Conservation (phyloP, 2,888 invertebrate species). For the Ariolimax columbianus region DNA sequence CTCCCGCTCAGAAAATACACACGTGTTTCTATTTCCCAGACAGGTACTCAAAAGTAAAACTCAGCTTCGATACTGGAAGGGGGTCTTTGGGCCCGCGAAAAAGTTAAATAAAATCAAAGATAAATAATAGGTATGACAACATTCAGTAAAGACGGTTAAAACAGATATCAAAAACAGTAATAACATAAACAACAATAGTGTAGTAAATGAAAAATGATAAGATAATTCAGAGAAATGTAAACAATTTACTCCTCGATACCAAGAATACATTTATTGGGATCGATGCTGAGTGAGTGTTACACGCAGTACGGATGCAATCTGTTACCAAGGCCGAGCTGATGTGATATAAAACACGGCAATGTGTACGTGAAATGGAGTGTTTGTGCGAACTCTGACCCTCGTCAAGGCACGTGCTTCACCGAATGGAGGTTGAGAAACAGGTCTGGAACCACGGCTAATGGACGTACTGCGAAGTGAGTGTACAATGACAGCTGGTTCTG, state of each 20-base stretch:
- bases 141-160: background rate
- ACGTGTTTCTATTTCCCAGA: background rate
- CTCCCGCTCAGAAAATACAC: background rate
- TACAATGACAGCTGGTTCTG: background rate
- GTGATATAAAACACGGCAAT: background rate
- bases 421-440: background rate
- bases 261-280: background rate
- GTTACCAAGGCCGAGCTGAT: background rate
- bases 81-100: background rate
- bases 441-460: background rate
- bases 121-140: background rate
- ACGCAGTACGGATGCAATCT: background rate
- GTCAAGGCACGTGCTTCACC: background rate
- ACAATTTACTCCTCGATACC: background rate
- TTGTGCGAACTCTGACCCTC: background rate
- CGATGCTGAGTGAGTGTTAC: background rate
- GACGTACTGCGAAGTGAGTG: background rate
- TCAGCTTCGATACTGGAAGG: background rate
- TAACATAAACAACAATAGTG: background rate
- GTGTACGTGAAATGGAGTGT: background rate
- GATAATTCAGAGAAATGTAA: background rate
- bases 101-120: background rate
- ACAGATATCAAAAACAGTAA: background rate
- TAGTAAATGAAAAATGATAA: background rate
- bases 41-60: background rate